These are phyloP conservation scores for Ictalurus furcatus DNA, from an alignment of 2,113 vertebrate species.

Conservation along the genomic window DNA sequence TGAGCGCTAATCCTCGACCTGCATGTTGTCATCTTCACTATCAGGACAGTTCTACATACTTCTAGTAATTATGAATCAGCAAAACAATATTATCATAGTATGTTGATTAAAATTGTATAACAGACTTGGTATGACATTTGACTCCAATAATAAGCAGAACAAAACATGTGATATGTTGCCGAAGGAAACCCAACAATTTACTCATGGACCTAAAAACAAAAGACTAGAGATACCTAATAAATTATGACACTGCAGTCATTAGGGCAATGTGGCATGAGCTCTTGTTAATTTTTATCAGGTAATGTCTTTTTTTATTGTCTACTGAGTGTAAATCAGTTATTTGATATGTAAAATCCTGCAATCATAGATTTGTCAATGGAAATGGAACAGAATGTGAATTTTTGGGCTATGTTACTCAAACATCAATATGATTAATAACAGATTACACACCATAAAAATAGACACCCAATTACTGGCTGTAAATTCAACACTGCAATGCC, in stretches of 20 bases:
- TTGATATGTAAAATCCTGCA: slow-evolving; percentile 55
- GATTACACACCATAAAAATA: slow-evolving; percentile 76
- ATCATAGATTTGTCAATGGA: slow-evolving; percentile 66
- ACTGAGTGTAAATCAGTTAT: slow-evolving; percentile 20
- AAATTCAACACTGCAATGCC: slow-evolving; percentile 73
- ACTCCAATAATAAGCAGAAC: neutral
- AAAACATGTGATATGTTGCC: neutral
- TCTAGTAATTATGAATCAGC: slow-evolving; percentile 43
- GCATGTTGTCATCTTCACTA: slow-evolving; percentile 56
- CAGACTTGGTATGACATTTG: neutral
- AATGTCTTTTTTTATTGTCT: neutral
- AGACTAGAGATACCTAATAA: neutral
- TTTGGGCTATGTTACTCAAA: slow-evolving; percentile 73
- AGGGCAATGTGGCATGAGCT: slow-evolving; percentile 5
- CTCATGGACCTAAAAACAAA: slow-evolving; percentile 18
- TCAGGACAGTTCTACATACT: slow-evolving; percentile 46
- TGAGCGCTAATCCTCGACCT: slow-evolving; percentile 25
- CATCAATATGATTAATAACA: slow-evolving; percentile 77
- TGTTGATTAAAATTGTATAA: slow-evolving; percentile 1
- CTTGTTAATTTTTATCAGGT: slow-evolving; percentile 8
- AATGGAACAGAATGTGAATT: slow-evolving; percentile 69
- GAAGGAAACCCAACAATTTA: neutral
- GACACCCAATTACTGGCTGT: slow-evolving; percentile 73
- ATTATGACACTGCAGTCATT: slow-evolving; percentile 12
- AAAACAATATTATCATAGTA: neutral